Conservation (phyloP, 2,888 invertebrate genomes). For the Adineta ricciae region DNA sequence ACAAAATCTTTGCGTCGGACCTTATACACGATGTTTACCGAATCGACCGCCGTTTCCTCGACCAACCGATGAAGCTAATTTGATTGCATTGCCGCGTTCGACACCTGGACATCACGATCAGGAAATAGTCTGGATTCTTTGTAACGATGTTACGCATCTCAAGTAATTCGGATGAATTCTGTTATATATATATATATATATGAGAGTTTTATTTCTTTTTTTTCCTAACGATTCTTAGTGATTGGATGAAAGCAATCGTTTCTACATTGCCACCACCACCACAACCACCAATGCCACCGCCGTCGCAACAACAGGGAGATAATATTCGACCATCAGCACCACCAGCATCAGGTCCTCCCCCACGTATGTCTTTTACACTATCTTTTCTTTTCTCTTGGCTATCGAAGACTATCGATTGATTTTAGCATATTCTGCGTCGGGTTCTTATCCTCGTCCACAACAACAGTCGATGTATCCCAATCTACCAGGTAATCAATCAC, state of each 20-base stretch:
- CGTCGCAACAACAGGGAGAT: background rate
- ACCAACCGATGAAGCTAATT: constrained; percentile 30
- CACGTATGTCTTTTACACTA: background rate
- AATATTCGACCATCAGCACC: background rate
- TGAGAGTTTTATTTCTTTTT: background rate
- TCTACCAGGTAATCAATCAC: background rate
- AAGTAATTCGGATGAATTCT: constrained; percentile 19
- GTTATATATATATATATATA: background rate
- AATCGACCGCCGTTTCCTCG: constrained; percentile 28
- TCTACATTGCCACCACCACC: constrained; percentile 22
- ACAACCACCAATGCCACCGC: background rate
- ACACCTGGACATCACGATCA: constrained; percentile 15
- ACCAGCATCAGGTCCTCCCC: background rate
- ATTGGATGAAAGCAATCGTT: constrained; percentile 34
- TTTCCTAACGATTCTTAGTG: background rate
- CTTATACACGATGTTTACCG: constrained; percentile 32
- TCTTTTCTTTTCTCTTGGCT: no score
- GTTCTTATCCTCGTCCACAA: background rate
- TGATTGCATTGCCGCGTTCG: constrained; percentile 28
- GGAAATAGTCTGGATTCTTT: constrained; percentile 31
- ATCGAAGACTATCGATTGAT: no score
- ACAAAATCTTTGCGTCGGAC: constrained; percentile 32
- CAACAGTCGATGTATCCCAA: background rate
- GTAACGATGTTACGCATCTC: constrained; percentile 30
- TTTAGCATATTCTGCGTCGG: background rate